phyloP scores from a whole-genome alignment of 2,888 invertebrate genomes.

The Epirrhoe tristata region DNA sequence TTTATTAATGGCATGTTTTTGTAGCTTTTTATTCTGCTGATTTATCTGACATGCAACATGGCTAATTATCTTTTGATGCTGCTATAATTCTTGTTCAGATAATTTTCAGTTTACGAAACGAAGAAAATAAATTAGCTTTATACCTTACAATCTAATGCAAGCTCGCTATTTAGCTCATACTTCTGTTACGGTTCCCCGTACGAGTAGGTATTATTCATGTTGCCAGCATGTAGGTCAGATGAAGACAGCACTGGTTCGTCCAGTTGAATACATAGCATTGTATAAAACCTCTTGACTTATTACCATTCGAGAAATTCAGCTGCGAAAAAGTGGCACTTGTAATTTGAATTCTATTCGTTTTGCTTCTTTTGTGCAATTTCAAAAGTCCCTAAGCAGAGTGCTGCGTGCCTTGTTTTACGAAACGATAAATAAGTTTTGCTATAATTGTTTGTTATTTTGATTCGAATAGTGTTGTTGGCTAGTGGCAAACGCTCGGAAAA shows the following conservation, averaged over 20 bases:
- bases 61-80: background rate
- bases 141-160: background rate
- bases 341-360: constrained; percentile 14
- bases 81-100: too few relatives aligned
- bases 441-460: background rate
- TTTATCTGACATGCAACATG: background rate
- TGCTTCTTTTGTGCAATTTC: background rate
- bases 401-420: background rate
- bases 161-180: background rate
- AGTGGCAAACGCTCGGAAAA: background rate
- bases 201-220: constrained; percentile 14
- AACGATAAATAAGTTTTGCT: background rate
- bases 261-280: constrained; percentile 9
- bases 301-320: background rate
- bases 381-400: background rate
- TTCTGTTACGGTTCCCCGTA: background rate
- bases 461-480: background rate
- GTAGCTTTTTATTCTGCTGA: background rate
- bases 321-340: constrained; percentile 18
- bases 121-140: background rate
- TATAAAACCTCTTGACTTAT: constrained; percentile 5
- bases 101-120: background rate
- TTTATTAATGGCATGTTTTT: constrained; percentile 22
- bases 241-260: constrained; percentile 10
- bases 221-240: constrained; percentile 18